Base-by-base conservation (phyloP, 2,113 vertebrate genomes). In the Phodopus roborovskii region DNA sequence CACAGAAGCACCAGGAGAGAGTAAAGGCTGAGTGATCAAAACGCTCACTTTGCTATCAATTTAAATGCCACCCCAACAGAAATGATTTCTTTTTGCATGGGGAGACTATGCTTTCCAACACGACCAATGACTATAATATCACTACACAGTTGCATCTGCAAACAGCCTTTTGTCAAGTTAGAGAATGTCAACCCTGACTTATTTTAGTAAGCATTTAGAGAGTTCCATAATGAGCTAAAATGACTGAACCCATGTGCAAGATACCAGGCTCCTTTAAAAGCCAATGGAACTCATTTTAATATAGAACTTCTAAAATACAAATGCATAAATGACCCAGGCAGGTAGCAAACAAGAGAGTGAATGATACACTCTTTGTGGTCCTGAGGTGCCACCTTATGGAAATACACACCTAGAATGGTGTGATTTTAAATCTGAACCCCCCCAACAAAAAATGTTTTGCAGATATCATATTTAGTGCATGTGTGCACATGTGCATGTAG, bases 171-270 rank as follows among this genome's bases (percentile, higher is more conserved):
- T 94, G 71, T 28, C 64, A 42, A 90, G 75, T 92, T 93, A 90
- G 1, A 84, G n/a, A 39, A 60, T 95, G 66, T 92, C 75, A 95
- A 96, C 45, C 77, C 53, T 30, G 58, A 78, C 60, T 93, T 95
- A 91, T 75, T 95, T 94, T 97, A 96, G 82, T 39, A 77, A 97
- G 77, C 56, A 50, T 90, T 94, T 88, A 71, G 75, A 93, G 97
- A 92, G 26, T 78, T 45, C 42, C 62, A 66, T 26, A 33, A 86
- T 53, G n/a, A 78, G 16, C 20, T 73, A 45, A 68, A 94, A 68
- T 70, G 94, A 95, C 8, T 90, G 42, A 17, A 83, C 83, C 39
- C 36, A 85, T 3, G 0, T 81, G 53, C 36, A 28, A 96, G 17
- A 50, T 77, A 28, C 58, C 22, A 15, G 87, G 39, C 33, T 77